Conservation (phyloP, 2,113 vertebrate species). For the Sterna hirundo region DNA sequence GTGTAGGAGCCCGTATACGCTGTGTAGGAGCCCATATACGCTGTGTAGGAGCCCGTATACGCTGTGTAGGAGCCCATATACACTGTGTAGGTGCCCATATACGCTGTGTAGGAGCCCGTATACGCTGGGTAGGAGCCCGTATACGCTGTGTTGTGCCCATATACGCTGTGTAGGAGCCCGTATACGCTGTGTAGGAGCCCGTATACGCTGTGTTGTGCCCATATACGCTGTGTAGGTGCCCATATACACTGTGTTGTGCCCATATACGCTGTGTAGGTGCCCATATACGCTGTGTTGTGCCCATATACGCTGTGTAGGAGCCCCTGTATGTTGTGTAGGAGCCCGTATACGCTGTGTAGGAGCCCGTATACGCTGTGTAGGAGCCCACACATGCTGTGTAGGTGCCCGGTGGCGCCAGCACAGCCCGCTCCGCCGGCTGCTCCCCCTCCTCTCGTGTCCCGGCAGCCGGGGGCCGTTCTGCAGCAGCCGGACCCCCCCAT, state of each 20-base stretch:
- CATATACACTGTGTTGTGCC: neutral
- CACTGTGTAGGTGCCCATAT: no score
- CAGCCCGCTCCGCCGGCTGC: neutral
- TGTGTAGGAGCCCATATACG: neutral
- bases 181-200: neutral
- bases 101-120: neutral
- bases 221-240: neutral
- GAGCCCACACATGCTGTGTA: no score
- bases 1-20: rapidly evolving
- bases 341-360: no score
- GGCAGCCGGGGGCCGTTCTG: neutral
- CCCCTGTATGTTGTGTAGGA: no score
- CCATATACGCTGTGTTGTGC: no score
- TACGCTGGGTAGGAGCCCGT: no score
- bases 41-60: neutral
- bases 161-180: neutral
- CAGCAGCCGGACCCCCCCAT: neutral
- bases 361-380: no score
- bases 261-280: neutral
- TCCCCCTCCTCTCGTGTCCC: neutral
- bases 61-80: no score
- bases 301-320: no score
- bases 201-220: no score
- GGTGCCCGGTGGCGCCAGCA: no score
- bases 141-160: no score